Base-by-base conservation (phyloP, 2,888 invertebrate genomes). In the Phorcus lineatus region DNA sequence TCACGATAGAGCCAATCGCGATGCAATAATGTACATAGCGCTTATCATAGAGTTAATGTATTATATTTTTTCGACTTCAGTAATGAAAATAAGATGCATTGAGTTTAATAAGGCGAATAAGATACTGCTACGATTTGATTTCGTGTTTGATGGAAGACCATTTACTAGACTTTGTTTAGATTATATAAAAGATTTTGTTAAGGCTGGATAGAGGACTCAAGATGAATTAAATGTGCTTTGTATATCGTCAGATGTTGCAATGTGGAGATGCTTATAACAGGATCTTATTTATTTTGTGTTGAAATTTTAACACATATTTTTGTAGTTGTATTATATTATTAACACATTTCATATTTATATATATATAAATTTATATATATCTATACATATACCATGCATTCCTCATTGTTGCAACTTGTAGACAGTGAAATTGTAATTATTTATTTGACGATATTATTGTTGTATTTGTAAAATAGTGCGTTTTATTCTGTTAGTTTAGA, bases 221-320 rank as follows among this genome's bases (percentile, higher is more conserved):
- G 36, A 70, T 17, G 36, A 36, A 70, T 70, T 36, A n/a, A 70
- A 36, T 70, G 70, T 70, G 70, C 70, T 70, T 70, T 70, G 31
- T 31, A 70, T 28, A 62, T 24, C 28, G 62, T 57, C 57, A 24
- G 28, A 24, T 36, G 31, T 70, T 19, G 40, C 70, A n/a, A 40
- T 19, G 40, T 70, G 40, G 70, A 70, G 70, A 70, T 36, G 36
- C 6, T 31, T 24, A 24, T 16, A 17, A 36, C 70, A 31, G 36
- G 40, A 70, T 70, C 70, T 31, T 70, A 70, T 70, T 70, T 70
- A 70, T 70, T 70, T 70, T 70, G 70, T 70, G 70, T 70, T 70
- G 70, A 70, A 70, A 70, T 70, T 70, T 70, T 70, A 70, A 70
- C 70, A 70, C 70, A 70, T 70, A 70, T 70, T 70, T 70, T 70